Conservation (phyloP, 92 coral and sea anemone species). For the Porites rus region DNA sequence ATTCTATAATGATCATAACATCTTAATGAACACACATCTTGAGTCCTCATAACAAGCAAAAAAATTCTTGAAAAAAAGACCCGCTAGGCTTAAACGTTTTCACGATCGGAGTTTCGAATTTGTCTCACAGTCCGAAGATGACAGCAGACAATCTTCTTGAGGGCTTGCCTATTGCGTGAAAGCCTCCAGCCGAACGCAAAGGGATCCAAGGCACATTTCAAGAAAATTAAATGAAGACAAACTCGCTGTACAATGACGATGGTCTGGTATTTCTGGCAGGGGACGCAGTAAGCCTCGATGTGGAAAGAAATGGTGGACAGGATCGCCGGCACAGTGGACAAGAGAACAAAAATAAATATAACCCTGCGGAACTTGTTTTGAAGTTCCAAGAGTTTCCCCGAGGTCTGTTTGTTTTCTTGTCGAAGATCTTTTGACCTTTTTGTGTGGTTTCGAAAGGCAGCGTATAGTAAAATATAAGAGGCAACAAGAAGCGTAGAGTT, state of each 20-base stretch:
- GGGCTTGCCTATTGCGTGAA: conserved; percentile 39
- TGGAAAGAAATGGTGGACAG: conserved; percentile 27
- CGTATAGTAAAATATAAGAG: conserved; percentile 20
- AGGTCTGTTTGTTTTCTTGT: background rate
- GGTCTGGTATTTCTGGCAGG: conserved; percentile 12
- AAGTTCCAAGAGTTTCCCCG: conserved; percentile 6
- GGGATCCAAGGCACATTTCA: conserved; percentile 41
- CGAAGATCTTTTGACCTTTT: conserved; percentile 8
- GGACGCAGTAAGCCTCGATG: conserved; percentile 8
- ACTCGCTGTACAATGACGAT: conserved; percentile 5
- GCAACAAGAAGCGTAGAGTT: conserved; percentile 21
- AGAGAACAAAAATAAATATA: conserved; percentile 29
- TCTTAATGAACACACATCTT: too few species aligned
- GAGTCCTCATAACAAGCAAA: too few species aligned
- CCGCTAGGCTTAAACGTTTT: background rate
- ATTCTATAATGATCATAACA: too few species aligned
- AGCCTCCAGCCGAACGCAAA: conserved; percentile 49
- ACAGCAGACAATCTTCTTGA: conserved; percentile 9
- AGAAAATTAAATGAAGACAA: conserved; percentile 25
- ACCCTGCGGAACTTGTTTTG: conserved; percentile 32
- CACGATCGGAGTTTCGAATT: background rate
- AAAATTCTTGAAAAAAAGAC: too few species aligned
- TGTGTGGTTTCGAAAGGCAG: conserved; percentile 28
- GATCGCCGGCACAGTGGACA: conserved; percentile 45
- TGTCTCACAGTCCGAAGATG: background rate